phyloP scores from a whole-genome alignment of 2,888 invertebrate genomes.

The Piscicola geometra region DNA sequence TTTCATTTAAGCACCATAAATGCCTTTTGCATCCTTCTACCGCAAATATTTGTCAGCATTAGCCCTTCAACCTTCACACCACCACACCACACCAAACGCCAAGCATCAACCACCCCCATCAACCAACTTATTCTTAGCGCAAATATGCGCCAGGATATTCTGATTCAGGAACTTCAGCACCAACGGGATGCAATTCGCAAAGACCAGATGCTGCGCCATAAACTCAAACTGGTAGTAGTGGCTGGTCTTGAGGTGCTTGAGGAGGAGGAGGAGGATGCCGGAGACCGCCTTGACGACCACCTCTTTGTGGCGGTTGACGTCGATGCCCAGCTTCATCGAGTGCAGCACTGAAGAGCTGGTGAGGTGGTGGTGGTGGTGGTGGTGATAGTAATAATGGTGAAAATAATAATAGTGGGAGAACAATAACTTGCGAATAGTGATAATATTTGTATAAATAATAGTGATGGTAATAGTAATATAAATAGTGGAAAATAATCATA shows the following conservation, averaged over 20 bases:
- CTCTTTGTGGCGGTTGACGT: slow-evolving; percentile 96
- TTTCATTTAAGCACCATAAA: too few species aligned
- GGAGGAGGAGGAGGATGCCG: slow-evolving; percentile 70
- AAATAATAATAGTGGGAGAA: too few species aligned
- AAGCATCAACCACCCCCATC: background rate
- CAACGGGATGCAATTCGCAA: slow-evolving; percentile 96
- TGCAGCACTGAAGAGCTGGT: slow-evolving; percentile 65
- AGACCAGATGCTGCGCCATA: slow-evolving; percentile 95
- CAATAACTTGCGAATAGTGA: too few species aligned
- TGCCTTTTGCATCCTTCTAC: too few species aligned
- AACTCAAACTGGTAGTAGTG: slow-evolving; percentile 99
- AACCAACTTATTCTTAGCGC: slow-evolving; percentile 71
- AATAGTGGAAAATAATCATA: too few species aligned
- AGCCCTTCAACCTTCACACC: too few species aligned
- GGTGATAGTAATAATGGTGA: too few species aligned
- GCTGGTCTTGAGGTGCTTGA: slow-evolving; percentile 95
- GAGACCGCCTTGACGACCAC: slow-evolving; percentile 85
- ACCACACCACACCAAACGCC: too few species aligned
- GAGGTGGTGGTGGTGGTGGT: too few species aligned
- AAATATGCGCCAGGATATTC: slow-evolving; percentile 88
- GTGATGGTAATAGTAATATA: too few species aligned
- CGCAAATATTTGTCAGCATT: too few species aligned
- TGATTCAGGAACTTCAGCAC: slow-evolving; percentile 98
- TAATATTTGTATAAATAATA: too few species aligned
- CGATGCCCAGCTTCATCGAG: slow-evolving; percentile 89